A percentile compares a stretch with the other conserved stretches of the same genome.
These are phyloP conservation scores for Rana temporaria DNA, from an alignment of 2,113 vertebrate genomes.

Conservation along the genomic window DNA sequence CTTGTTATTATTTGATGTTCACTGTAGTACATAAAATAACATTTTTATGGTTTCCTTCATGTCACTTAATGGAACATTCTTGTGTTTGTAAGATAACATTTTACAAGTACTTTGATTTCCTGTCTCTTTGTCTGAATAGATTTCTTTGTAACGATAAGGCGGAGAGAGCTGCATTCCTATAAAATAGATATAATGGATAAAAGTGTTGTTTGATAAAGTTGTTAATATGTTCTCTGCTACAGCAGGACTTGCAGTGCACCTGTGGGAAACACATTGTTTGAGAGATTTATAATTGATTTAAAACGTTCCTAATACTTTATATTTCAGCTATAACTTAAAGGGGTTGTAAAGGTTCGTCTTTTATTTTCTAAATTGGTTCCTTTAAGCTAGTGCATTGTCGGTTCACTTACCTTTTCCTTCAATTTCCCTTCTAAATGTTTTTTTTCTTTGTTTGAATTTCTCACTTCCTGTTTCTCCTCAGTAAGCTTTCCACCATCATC, in stretches of 20 bases:
- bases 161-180: neutral
- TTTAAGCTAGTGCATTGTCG: too few relatives aligned
- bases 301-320: too few relatives aligned
- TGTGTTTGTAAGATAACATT: constrained; percentile 12
- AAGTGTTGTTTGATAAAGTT: constrained; percentile 1
- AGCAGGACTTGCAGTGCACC: neutral
- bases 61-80: neutral
- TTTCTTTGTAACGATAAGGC: constrained; percentile 3
- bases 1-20: constrained; percentile 2
- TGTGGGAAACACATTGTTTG: neutral
- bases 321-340: too few relatives aligned
- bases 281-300: neutral
- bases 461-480: too few relatives aligned
- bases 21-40: neutral
- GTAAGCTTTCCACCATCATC: too few relatives aligned
- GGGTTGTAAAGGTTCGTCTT: too few relatives aligned
- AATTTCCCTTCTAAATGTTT: too few relatives aligned
- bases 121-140: neutral
- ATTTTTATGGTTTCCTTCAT: neutral
- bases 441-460: too few relatives aligned
- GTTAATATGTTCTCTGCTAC: neutral
- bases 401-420: too few relatives aligned
- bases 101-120: constrained; percentile 15
- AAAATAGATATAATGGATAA: neutral
- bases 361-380: too few relatives aligned